A percentile compares a stretch with the other conserved stretches of the same genome.
phyloP scores from a whole-genome alignment of 2,797 vertebrate genomes.

The Chiropotes sagulatus region DNA sequence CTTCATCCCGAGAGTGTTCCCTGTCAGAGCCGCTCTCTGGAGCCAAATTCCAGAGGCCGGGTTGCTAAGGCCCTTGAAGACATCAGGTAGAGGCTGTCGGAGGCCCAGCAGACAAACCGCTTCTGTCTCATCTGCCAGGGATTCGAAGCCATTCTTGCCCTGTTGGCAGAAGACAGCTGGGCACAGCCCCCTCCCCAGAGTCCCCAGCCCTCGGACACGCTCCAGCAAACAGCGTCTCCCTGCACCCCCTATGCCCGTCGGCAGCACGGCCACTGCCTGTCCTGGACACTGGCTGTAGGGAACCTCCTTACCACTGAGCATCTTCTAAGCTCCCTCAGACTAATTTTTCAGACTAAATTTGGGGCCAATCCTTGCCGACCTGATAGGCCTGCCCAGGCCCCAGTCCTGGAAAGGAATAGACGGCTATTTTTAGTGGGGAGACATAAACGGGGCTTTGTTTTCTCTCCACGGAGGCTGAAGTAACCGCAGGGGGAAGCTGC shows the following conservation, averaged over 20 bases:
- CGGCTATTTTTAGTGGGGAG: slow-evolving; percentile 66
- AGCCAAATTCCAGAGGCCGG: slow-evolving; percentile 69
- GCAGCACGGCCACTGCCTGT: background rate
- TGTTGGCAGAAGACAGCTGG: slow-evolving; percentile 26
- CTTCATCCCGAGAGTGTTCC: slow-evolving; percentile 31
- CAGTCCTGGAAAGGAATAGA: slow-evolving; percentile 66
- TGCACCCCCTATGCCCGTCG: rapidly evolving
- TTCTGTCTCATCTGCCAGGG: slow-evolving; percentile 51
- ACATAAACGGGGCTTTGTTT: slow-evolving; percentile 69
- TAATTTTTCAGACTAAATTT: slow-evolving; percentile 20
- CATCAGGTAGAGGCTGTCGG: slow-evolving; percentile 66
- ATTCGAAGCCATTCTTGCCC: slow-evolving; percentile 40
- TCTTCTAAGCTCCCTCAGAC: background rate
- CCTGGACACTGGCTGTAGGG: rapidly evolving
- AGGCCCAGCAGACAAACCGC: slow-evolving; percentile 42
- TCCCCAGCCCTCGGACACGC: background rate
- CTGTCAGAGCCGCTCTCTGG: background rate
- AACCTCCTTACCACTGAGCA: background rate
- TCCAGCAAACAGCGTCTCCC: background rate
- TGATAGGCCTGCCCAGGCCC: slow-evolving; percentile 41
- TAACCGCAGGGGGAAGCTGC: background rate
- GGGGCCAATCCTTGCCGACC: background rate
- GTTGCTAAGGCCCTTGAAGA: slow-evolving; percentile 65
- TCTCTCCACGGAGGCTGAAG: slow-evolving; percentile 16
- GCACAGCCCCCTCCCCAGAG: background rate